phyloP scores from a whole-genome alignment of 1,140 invertebrate species.

The Drosophila triauraria region DNA sequence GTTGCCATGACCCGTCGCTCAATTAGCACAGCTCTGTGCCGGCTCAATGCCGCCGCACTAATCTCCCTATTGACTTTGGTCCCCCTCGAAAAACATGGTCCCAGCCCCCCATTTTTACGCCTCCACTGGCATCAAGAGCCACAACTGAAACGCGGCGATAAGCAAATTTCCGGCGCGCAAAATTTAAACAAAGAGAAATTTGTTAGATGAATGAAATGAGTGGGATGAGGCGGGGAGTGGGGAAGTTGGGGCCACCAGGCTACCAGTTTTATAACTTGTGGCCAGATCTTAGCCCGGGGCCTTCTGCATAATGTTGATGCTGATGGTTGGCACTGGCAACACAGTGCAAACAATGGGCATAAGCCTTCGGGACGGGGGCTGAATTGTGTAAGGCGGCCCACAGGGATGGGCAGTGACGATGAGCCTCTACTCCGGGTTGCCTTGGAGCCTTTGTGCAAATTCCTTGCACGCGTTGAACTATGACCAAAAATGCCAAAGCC shows the following conservation, averaged over 20 bases:
- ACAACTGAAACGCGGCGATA: slow-evolving; percentile 74
- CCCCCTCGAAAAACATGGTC: slow-evolving; percentile 17
- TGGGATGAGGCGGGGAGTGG: background rate
- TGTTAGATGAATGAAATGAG: slow-evolving; percentile 19
- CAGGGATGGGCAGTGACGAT: slow-evolving; percentile 3
- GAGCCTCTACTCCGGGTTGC: slow-evolving; percentile 47
- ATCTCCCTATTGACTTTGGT: slow-evolving; percentile 78
- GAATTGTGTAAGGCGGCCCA: background rate
- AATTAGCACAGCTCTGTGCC: slow-evolving; percentile 72
- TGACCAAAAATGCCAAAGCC: slow-evolving; percentile 67
- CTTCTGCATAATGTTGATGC: slow-evolving; percentile 44
- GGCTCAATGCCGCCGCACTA: slow-evolving; percentile 61
- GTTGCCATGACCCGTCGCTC: slow-evolving; percentile 76
- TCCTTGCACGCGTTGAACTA: slow-evolving; percentile 64
- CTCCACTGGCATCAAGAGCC: slow-evolving; percentile 25
- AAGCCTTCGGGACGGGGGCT: slow-evolving; percentile 40
- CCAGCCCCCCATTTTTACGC: background rate
- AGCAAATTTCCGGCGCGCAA: slow-evolving; percentile 80
- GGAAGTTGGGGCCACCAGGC: slow-evolving; percentile 21
- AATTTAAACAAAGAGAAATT: slow-evolving; percentile 76
- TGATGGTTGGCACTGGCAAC: slow-evolving; percentile 72
- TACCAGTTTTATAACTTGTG: slow-evolving; percentile 69
- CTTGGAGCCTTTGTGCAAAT: slow-evolving; percentile 73
- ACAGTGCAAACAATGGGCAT: slow-evolving; percentile 71
- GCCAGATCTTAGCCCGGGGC: slow-evolving; percentile 48